Base-by-base conservation (phyloP, 2,888 invertebrate genomes). In the Hipparchia semele region DNA sequence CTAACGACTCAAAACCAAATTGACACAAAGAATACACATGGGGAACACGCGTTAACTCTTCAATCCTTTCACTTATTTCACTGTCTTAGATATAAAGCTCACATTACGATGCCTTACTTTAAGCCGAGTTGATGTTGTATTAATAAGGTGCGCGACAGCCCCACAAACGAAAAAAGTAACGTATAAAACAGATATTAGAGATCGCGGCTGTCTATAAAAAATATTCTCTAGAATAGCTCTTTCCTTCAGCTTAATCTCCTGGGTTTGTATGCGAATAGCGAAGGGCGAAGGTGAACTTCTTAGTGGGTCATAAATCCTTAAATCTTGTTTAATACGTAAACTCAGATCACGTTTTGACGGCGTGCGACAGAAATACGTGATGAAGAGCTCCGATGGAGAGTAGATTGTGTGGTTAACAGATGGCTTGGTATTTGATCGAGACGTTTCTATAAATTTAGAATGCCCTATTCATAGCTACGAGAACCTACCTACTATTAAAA, bases 291-390 rank as follows among this genome's bases (percentile, higher is more conserved):
- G 69, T 60, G 69, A 69, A 53, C 51, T 46, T 61, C 61, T 61
- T 61, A 58, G 65, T 65, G 23, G 51, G 61, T 4, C 69, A 69
- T 69, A 69, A 69, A 69, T 69, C 69, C 61, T 69, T 61, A 69
- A 69, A 69, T 68, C 46, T 68, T 33, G 56, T 59, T 59, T 68
- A 68, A 58, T 68, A 68, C 59, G 68, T 68, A 68, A 68, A 68
- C 68, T 46, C 68, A 45, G 58, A 58, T 59, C 68, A 68, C 68
- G 68, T 68, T 68, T 68, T 49, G 68, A 68, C 56, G 68, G 68
- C 68, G 68, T 68, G 68, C 68, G 68, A 68, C 68, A 58, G 68
- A 58, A 68, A 68, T 68, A 68, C 68, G 68, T 68, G 68, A 68
- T 68, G 68, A 68, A 68, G 68, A 58, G 68, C 56, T 68, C 58